Base-by-base conservation (phyloP, 2,113 vertebrate species). In the Eonycteris spelaea region DNA sequence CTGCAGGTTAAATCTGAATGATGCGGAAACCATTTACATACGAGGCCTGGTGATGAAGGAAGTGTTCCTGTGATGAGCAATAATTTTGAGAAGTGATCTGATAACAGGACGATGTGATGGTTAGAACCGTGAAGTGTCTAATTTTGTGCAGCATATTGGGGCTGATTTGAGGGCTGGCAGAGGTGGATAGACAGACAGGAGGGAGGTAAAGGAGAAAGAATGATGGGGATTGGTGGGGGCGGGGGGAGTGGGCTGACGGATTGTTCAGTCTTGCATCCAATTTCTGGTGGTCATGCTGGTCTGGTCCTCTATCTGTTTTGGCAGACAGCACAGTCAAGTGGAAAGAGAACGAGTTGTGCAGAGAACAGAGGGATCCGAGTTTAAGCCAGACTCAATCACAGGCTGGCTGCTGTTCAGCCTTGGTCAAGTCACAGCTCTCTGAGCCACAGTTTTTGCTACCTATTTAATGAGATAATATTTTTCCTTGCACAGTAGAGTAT, bases 1-100 rank as follows among this genome's bases (percentile, higher is more conserved):
- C 79, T 28, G 87, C 71, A 96, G 96, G 92, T 94, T 96, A 90
- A 82, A 94, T 59, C 86, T 88, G 88, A 98, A 88, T 84, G 70
- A 93, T n/a, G n/a, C n/a, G 43, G n/a, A 95, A 92, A 95, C 59
- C 40, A 92, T 78, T 84, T 38, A 26, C 11, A 19, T 18, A 45
- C 1, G 55, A 95, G 84, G 48, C 51, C 96, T 90, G 85, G 94
- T 94, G 85, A 96, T 95, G 90, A 95, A 97, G 95, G 91, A 87
- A 96, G 91, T 70, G 53, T 96, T 87, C 77, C 95, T 86, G 79
- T 2, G 12, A 74, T 38, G 61, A 83, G 63, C 79, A 68, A 83
- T 61, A 19, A 28, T 79, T 85, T n/a, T 88, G 63, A 90, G 63
- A 87, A 22, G 24, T 24, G 18, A 14, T 18, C 59, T 59, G 55